phyloP scores from a whole-genome alignment of 2,888 invertebrate genomes.

The Poecilus cupreus region DNA sequence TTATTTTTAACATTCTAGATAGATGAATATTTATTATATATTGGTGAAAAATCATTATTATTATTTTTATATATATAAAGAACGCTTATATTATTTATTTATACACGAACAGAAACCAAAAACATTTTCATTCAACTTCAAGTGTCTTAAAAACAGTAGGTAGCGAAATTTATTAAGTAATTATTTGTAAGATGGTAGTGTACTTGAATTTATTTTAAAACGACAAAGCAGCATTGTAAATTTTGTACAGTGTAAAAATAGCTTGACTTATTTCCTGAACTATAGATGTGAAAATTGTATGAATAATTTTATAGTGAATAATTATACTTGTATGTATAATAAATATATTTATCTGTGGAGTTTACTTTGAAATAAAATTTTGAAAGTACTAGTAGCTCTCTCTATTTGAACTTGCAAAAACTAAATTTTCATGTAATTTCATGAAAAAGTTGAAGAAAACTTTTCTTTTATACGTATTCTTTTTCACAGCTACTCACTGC shows the following conservation, averaged over 20 bases:
- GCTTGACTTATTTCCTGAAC: conserved; percentile 29
- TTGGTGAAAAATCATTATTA: conserved; percentile 39
- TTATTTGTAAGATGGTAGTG: conserved; percentile 23
- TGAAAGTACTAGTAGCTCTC: background rate
- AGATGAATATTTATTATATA: conserved; percentile 27
- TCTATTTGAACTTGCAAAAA: background rate
- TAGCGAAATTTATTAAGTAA: conserved; percentile 37
- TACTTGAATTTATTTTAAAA: background rate
- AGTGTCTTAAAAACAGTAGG: conserved; percentile 49
- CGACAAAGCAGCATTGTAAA: conserved; percentile 49
- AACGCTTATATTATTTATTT: conserved; percentile 40
- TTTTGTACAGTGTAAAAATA: conserved; percentile 54
- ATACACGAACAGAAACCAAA: conserved; percentile 35
- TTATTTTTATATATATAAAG: conserved; percentile 33
- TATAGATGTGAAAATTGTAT: conserved; percentile 46
- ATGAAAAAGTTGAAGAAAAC: too few species aligned
- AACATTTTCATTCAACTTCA: conserved; percentile 52
- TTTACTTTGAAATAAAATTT: conserved; percentile 32
- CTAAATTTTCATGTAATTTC: too few species aligned
- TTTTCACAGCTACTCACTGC: too few species aligned
- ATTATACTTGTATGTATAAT: conserved; percentile 37
- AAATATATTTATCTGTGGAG: conserved; percentile 26
- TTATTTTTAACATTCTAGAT: conserved; percentile 43
- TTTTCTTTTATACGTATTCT: too few species aligned
- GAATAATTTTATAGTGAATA: conserved; percentile 51